Base-by-base conservation (phyloP, 1,140 invertebrate genomes). In the Zaprionus capensis region DNA sequence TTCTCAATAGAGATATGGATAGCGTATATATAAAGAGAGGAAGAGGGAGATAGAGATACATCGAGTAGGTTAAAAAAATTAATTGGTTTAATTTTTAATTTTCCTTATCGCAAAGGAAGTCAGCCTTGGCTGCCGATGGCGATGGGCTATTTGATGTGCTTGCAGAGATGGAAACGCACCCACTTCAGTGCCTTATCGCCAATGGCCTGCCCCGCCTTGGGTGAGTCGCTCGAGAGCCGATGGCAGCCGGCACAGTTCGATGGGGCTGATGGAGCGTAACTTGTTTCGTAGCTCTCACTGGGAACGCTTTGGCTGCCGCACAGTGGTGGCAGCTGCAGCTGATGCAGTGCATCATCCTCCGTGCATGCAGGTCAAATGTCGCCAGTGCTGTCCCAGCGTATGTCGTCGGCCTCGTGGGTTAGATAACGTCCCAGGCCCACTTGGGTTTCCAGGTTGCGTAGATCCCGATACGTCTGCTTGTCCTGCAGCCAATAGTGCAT, bases 361-460 rank as follows among this genome's bases (percentile, higher is more conserved):
- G 41, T 7, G 1, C n/a, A 17, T 46, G 15, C 87, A 91, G 91
- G 92, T 78, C 92, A 93, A 78, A 94, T 92, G 66, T 92, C 91
- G 73, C 92, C 92, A 17, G 92, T 92, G 31, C 92, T 92, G 64
- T 96, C 95, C 98, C 98, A 99, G 59, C 98, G 95, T 22, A 96
- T 95, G 93, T 99, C 99, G 93, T 99, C 99, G 15, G 97, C 98
- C 93, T 99, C 97, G 91, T 99, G 98, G 34, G 99, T 99, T 71
- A 99, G 94, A 93, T 99, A 99, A 28, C 99, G 95, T 74, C 95
- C 95, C 36, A 82, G 79, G 38, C 96, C 96, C 12, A 99, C 96
- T 91, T 96, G 95, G 17, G 93, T 94, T 93, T 99, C 99, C 41
- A 99, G 94, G 81, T 96, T 95, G 46, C 98, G 95, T 65, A 99